Base-by-base conservation (phyloP, 2,797 vertebrate genomes). In the Sciurus carolinensis region DNA sequence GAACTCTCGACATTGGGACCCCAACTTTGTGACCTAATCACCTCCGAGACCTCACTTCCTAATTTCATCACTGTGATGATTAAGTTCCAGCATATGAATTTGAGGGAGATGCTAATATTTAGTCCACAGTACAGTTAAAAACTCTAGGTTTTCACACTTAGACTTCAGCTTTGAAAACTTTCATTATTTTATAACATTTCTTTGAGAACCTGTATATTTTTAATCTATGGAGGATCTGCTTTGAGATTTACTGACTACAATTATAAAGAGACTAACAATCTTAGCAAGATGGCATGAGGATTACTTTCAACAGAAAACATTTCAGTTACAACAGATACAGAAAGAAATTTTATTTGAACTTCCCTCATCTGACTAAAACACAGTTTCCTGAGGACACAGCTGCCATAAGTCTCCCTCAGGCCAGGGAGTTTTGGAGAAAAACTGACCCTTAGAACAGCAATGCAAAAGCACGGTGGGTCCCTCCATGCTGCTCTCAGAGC, bases 201-300 rank as follows among this genome's bases (percentile, higher is more conserved):
- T 59, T 59, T 50, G n/a, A 22, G 44, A 44, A 44, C 59, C 47
- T 71, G n/a, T 77, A 52, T 69, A 20, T 28, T 33, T 77, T 64
- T 62, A 62, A 66, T 79, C 26, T 67, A 15, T 79, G 47, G 57
- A 39, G 14, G 12, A 73, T 83, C 15, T 66, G 6, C 20, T 47
- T 87, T 30, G 64, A 30, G 54, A 83, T 88, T 69, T 90, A 66
- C 20, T 89, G 69, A 92, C 89, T 67, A 24, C 10, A 67, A 57
- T 66, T 77, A n/a, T 17, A 26, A 64, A 67, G 12, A 26, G 22
- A 59, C 22, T 36, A 57, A 11, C 0, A 3, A 4, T 1, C 3
- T 10, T 5, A 57, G 14, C 24, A 79, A 33, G 17, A 69, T 71
- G 69, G 17, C 36, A 39, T 57, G 24, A 44, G 33, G 64, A 86